These are phyloP conservation scores for Galerucella pusilla DNA, from an alignment of 2,888 invertebrate genomes.

Conservation along the genomic window DNA sequence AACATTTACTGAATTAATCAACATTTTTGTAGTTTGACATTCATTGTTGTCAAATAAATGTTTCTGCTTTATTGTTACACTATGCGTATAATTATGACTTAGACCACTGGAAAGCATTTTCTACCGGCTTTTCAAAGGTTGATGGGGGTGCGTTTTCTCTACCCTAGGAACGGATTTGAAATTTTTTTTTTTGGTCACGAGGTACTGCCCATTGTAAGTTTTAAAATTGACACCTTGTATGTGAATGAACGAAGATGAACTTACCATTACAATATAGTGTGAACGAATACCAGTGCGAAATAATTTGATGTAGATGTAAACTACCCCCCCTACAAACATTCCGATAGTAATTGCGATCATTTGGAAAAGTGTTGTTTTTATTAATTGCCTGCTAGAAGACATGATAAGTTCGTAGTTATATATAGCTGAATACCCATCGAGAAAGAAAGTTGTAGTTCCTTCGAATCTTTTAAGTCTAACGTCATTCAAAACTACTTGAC, in stretches of 20 bases:
- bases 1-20: too few species aligned
- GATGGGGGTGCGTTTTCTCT: too few species aligned
- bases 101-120: too few species aligned
- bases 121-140: too few species aligned
- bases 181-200: too few species aligned
- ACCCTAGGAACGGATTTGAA: too few species aligned
- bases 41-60: too few species aligned
- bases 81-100: too few species aligned
- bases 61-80: too few species aligned
- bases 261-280: not conserved
- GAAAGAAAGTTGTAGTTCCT: not conserved
- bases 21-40: too few species aligned
- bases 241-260: not conserved
- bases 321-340: not conserved
- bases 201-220: too few species aligned
- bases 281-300: not conserved
- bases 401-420: not conserved
- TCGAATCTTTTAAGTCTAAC: constrained; percentile 5
- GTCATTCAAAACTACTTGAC: constrained; percentile 5
- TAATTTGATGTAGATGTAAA: not conserved
- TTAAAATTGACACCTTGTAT: too few species aligned
- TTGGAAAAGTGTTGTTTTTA: not conserved
- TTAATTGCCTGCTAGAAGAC: not conserved
- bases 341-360: not conserved
- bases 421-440: constrained; percentile 11